phyloP scores from a whole-genome alignment of 2,888 invertebrate genomes.

The Acanthosepion lycidas region DNA sequence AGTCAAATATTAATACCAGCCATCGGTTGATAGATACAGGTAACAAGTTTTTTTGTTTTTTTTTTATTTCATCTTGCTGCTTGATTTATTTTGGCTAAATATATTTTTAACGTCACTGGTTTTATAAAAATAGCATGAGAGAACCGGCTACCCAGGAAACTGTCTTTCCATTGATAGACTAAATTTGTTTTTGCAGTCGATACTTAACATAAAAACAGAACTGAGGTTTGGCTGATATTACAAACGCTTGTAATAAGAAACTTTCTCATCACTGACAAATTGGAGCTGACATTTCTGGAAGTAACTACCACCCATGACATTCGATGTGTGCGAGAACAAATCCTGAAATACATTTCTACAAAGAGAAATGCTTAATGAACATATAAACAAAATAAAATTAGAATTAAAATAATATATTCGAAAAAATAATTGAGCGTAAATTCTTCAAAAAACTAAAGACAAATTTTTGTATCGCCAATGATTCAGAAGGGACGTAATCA shows the following conservation, averaged over 20 bases:
- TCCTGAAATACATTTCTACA: neutral
- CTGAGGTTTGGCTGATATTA: neutral
- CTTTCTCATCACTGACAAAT: neutral
- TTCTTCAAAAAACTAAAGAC: neutral
- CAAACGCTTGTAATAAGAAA: neutral
- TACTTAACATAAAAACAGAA: neutral
- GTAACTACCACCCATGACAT: neutral
- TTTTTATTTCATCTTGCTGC: no score
- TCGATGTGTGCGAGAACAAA: neutral
- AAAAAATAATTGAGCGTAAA: neutral
- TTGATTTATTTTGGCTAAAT: no score
- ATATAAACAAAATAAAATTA: no score
- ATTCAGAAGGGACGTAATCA: neutral
- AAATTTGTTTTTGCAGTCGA: no score
- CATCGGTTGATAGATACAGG: no score
- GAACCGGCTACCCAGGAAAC: no score
- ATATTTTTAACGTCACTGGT: no score
- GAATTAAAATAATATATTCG: no score
- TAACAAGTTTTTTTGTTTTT: no score
- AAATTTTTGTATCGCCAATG: neutral
- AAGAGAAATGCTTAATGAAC: neutral
- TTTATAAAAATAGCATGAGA: no score
- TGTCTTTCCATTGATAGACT: no score
- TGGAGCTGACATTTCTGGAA: neutral
- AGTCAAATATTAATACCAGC: no score